Conservation (phyloP, 2,113 vertebrate genomes). For the Castor canadensis region DNA sequence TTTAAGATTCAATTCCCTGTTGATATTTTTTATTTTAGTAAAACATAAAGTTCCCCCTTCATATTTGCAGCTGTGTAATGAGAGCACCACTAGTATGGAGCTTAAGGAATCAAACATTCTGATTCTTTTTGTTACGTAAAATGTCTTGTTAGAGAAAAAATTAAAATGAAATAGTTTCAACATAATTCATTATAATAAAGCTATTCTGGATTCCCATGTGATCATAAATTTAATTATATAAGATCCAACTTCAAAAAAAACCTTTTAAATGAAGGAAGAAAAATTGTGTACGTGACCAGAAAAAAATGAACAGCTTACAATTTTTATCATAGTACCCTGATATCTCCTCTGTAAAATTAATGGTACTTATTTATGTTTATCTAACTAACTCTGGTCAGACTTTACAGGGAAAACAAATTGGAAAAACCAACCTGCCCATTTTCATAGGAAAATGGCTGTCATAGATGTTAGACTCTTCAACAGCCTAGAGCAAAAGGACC, state of each 20-base stretch:
- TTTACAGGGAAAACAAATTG: background rate
- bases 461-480: background rate
- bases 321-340: background rate
- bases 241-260: background rate
- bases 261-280: background rate
- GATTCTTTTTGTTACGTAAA: background rate
- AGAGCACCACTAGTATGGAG: background rate
- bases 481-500: background rate
- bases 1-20: background rate
- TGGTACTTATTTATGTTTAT: background rate
- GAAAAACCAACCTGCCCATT: background rate
- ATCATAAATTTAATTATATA: constrained; percentile 20
- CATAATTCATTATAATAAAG: constrained; percentile 25
- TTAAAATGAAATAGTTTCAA: constrained; percentile 20
- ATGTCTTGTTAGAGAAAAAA: background rate
- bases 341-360: background rate
- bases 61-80: background rate
- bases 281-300: background rate
- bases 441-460: background rate
- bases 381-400: background rate
- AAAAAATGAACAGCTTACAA: background rate
- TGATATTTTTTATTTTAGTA: background rate
- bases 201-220: background rate
- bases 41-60: background rate
- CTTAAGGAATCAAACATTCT: background rate